These are phyloP conservation scores for Falco rusticolus DNA, from an alignment of 2,797 vertebrate genomes.

Conservation along the genomic window DNA sequence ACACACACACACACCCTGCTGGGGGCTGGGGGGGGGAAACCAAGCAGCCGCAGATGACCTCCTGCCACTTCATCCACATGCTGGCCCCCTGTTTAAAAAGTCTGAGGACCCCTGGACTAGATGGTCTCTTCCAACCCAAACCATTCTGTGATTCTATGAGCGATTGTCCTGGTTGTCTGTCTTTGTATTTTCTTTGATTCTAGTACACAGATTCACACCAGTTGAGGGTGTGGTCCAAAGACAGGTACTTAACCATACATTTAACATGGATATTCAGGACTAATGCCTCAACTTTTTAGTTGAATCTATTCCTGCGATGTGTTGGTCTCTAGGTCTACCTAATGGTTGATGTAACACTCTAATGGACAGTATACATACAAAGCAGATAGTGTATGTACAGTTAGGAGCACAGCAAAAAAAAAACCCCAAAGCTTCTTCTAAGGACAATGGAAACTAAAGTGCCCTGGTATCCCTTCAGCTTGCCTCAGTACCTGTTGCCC, in stretches of 20 bases:
- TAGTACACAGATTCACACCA: not conserved
- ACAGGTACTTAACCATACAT: not conserved
- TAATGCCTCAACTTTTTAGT: conserved; percentile 7
- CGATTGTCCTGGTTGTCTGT: not conserved
- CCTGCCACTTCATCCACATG: too few relatives aligned
- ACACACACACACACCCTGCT: too few relatives aligned
- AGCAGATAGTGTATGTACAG: not conserved
- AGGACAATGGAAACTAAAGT: conserved; percentile 31
- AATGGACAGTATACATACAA: not conserved
- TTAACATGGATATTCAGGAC: not conserved
- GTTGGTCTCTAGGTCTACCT: not conserved
- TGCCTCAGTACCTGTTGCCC: conserved; percentile 22
- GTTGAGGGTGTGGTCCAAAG: not conserved
- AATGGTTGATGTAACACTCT: conserved; percentile 9
- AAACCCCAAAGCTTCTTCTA: not conserved
- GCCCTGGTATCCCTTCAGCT: conserved; percentile 25
- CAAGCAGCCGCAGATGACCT: too few relatives aligned
- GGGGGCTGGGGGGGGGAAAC: too few relatives aligned
- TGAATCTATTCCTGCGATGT: conserved; percentile 34
- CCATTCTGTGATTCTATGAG: not conserved
- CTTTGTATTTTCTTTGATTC: not conserved
- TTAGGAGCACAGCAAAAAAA: conserved; percentile 18
- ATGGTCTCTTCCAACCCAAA: too few relatives aligned
- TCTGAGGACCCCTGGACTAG: too few relatives aligned
- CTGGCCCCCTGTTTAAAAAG: too few relatives aligned